Evolutionary conservation across 2,888 invertebrate species (phyloP).

Genomic region (Pachydiplax longipennis): DNA sequence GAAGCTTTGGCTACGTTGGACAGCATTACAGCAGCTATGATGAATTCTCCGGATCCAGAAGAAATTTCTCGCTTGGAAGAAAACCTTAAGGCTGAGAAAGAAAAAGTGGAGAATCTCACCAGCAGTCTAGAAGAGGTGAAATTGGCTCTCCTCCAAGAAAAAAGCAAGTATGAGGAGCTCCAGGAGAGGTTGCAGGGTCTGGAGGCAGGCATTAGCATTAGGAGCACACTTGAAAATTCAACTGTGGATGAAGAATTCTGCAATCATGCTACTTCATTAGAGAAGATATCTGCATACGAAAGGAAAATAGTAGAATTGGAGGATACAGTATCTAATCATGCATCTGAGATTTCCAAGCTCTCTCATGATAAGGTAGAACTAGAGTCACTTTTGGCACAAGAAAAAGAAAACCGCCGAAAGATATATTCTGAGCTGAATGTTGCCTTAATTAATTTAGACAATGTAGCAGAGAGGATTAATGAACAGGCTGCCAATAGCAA

Average conservation of each 20-base stretch:
- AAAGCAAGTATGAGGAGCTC: too few relatives aligned
- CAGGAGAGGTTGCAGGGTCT: too few relatives aligned
- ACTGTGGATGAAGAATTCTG: too few relatives aligned
- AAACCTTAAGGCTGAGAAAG: too few relatives aligned
- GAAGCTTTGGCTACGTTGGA: background rate
- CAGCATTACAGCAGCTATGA: background rate
- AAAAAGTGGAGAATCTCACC: too few relatives aligned
- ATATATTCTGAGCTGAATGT: background rate
- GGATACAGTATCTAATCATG: background rate
- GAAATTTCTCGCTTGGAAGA: too few relatives aligned
- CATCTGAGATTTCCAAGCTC: background rate
- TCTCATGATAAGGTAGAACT: background rate
- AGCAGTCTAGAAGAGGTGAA: too few relatives aligned
- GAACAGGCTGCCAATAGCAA: background rate
- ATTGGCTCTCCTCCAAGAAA: too few relatives aligned
- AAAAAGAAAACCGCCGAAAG: background rate
- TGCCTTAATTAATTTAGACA: background rate
- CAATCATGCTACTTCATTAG: too few relatives aligned
- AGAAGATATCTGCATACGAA: too few relatives aligned
- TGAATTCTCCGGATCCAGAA: background rate
- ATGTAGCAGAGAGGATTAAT: background rate
- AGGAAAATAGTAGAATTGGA: background rate
- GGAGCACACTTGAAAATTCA: too few relatives aligned
- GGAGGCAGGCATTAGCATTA: too few relatives aligned
- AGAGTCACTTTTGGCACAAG: background rate